Evolutionary conservation across 1,140 invertebrate species (phyloP).

Genomic region (Hypsibius dujardini): DNA sequence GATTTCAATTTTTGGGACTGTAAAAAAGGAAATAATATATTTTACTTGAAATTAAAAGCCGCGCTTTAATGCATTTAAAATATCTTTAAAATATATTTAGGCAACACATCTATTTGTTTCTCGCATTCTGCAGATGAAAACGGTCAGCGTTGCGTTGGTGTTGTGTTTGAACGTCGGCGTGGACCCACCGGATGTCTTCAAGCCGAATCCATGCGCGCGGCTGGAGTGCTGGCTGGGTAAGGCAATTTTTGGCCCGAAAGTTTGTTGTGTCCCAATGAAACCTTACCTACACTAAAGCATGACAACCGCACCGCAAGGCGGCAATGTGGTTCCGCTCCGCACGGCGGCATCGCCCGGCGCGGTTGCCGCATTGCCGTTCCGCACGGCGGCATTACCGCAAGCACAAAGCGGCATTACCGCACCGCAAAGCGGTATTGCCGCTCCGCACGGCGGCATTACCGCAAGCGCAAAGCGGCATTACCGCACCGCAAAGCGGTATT

Average conservation of each 20-base stretch:
- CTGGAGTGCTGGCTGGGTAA: slow-evolving; percentile 92
- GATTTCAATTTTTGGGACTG: slow-evolving; percentile 5
- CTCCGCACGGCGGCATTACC: no score
- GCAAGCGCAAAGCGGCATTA: no score
- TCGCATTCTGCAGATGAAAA: slow-evolving; percentile 61
- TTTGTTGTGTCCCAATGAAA: no score
- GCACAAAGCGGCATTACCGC: no score
- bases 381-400: no score
- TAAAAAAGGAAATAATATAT: background rate
- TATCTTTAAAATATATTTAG: background rate
- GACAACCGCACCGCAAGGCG: no score
- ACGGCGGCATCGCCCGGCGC: no score
- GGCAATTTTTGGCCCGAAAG: background rate
- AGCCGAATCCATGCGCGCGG: slow-evolving; percentile 83
- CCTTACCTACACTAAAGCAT: no score
- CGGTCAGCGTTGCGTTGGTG: slow-evolving; percentile 94
- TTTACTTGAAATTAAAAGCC: slow-evolving; percentile 15
- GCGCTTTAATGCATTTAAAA: background rate
- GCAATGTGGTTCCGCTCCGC: no score
- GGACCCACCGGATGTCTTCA: slow-evolving; percentile 92
- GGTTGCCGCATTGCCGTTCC: no score
- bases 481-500: no score
- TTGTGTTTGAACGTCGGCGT: slow-evolving; percentile 95
- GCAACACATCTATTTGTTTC: background rate
- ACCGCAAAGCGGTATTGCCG: no score